phyloP scores from a whole-genome alignment of 2,113 vertebrate species.

The Macheiramphus alcinus region DNA sequence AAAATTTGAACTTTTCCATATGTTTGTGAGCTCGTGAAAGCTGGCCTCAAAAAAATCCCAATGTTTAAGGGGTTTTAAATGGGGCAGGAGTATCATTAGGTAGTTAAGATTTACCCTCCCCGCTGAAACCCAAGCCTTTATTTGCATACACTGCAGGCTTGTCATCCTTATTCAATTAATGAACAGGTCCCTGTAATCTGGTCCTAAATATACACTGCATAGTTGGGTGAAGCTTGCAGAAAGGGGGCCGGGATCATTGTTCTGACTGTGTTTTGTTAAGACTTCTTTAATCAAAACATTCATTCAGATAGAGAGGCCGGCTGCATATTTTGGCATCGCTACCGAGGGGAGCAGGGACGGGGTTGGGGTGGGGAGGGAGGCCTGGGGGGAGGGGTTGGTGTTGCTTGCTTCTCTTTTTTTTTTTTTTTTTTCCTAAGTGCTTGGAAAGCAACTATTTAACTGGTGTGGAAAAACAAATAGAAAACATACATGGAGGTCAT shows the following conservation, averaged over 20 bases:
- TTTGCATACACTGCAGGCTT: not conserved
- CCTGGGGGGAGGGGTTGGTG: not conserved
- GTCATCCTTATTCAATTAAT: constrained; percentile 42
- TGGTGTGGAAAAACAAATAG: constrained; percentile 37
- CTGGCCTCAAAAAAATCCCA: not conserved
- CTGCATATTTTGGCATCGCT: constrained; percentile 30
- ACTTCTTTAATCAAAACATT: constrained; percentile 63
- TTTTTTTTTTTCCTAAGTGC: not conserved
- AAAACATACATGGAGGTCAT: constrained; percentile 29
- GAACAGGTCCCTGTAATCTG: constrained; percentile 26
- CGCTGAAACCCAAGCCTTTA: not conserved
- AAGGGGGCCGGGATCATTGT: not conserved
- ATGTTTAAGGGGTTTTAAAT: not conserved
- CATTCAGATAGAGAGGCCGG: constrained; percentile 50
- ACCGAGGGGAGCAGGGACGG: not conserved
- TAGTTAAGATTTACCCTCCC: not conserved
- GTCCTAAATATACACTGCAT: constrained; percentile 22
- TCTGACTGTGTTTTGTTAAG: constrained; percentile 60
- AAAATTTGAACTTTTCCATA: constrained; percentile 65
- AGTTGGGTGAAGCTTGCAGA: constrained; percentile 34
- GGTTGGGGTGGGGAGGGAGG: not conserved
- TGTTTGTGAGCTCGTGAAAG: constrained; percentile 24
- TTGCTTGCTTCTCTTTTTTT: not conserved
- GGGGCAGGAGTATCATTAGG: not conserved
- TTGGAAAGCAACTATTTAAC: constrained; percentile 25